Evolutionary conservation across 2,113 vertebrate species (phyloP).

Genomic region (Chlorodrepanis virens): DNA sequence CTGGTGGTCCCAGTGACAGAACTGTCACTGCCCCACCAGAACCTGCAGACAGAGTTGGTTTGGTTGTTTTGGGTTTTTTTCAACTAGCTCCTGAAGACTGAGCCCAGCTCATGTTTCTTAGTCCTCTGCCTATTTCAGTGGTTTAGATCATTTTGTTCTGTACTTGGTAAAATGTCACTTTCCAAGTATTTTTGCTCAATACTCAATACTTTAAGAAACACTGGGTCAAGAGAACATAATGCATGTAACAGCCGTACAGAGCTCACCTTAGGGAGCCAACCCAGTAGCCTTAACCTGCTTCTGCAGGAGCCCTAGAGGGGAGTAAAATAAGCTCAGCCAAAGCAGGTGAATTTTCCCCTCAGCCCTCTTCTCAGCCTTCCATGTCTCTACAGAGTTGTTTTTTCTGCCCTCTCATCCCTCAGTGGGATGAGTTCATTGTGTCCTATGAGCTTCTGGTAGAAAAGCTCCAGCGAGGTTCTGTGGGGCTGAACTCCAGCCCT

Average conservation of each 20-base stretch:
- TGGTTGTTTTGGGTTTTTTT: not conserved
- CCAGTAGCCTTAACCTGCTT: not conserved
- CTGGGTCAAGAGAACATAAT: not conserved
- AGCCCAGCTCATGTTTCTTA: not conserved
- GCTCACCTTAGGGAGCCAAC: not conserved
- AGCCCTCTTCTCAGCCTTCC: not conserved
- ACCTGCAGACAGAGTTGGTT: not conserved
- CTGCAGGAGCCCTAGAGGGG: not conserved
- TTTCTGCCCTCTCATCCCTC: not conserved
- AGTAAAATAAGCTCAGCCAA: not conserved
- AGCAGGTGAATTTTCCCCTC: not conserved
- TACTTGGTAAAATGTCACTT: not conserved
- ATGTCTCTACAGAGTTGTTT: not conserved
- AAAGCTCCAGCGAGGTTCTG: not conserved
- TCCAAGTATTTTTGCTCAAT: constrained; percentile 8
- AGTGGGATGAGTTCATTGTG: not conserved
- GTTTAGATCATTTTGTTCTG: not conserved
- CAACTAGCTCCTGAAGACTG: not conserved
- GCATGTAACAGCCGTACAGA: not conserved
- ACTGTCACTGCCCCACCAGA: not conserved
- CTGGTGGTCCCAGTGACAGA: not conserved
- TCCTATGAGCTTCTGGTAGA: not conserved
- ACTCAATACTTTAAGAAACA: not conserved
- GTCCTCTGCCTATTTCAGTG: not conserved
- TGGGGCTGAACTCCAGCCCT: not conserved